These are phyloP conservation scores for rabbit (Oryctolagus cuniculus) DNA, from an alignment of 2,113 vertebrate species.

Conservation along the genomic window mOryCun1.1 NC_091438.1:107073001-107073500, in stretches of 20 bases:
- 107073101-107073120: not conserved
- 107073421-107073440: not conserved
- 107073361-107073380: too few species aligned
- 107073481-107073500: not conserved
- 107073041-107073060: not conserved
- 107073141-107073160: not conserved
- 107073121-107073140: not conserved
- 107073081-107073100: not conserved
- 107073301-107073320: not conserved
- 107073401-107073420: not conserved
- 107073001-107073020: not conserved
- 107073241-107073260: not conserved
- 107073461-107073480: not conserved
- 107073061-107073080: not conserved
- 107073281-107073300: not conserved
- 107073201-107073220: not conserved
- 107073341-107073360: not conserved
- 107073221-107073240: not conserved
- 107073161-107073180: not conserved
- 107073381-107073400: not conserved
- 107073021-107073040: not conserved
- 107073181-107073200: not conserved
- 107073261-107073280: too few species aligned
- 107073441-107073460: not conserved
- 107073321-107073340: not conserved